Base-by-base conservation (phyloP, 2,797 vertebrate genomes). In the Pteronotus mesoamericanus region DNA sequence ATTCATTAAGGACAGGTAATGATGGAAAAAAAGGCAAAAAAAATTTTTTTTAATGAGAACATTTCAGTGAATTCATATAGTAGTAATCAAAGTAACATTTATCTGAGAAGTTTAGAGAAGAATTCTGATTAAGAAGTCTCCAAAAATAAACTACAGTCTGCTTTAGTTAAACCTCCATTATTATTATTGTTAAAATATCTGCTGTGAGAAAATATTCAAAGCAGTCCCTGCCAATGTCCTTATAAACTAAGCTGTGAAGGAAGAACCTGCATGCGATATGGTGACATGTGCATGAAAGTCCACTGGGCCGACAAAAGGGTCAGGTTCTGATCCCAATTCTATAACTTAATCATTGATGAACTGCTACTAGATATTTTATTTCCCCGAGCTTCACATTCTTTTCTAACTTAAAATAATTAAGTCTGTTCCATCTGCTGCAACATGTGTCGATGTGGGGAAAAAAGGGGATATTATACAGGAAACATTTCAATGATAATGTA, bases 351-450 rank as follows among this genome's bases (percentile, higher is more conserved):
- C 82, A 89, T 51, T 85, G 32, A 94, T 68, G 7, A 74, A 66
- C 71, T 86, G 42, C 83, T 88, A 90, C 26, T 82, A 92, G 86
- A 89, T 79, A 96, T 86, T 88, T 87, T 74, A 55, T 92, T 44
- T 86, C 34, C 64, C 42, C 59, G 5, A 86, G 39, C 19, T 96
- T 96, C 26, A 21, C 5, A 94, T 92, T 94, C 16, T 88, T 94
- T 80, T 12, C 24, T 92, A 59, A 85, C 86, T 39, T 68, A 53
- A 96, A 87, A 94, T 92, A 94, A 92, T 94, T 86, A 96, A 86
- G 34, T 19, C 37, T 92, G 19, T 18, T 68, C 68, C 82, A 90
- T 96, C 86, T 95, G 89, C 53, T 94, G n/a, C 78, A 95, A 71
- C 74, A 91, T 95, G 94, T 96, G 85, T 79, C 95, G 92, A 90